These are phyloP conservation scores for Neolamprologus sp. DNA, from an alignment of 2,113 vertebrate species.

Conservation along the genomic window DNA sequence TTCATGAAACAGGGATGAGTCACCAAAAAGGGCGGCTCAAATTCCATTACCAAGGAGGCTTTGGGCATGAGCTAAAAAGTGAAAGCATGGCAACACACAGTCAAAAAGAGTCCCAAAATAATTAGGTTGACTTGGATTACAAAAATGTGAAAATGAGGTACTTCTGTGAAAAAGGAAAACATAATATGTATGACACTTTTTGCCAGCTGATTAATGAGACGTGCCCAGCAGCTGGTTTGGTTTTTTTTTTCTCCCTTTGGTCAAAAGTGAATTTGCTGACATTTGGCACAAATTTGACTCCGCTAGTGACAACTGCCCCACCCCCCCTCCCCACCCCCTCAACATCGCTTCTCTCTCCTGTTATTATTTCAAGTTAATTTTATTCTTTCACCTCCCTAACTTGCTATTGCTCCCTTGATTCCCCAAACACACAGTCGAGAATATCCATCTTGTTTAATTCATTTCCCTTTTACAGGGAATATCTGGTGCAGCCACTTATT, in stretches of 20 bases:
- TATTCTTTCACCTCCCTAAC: background rate
- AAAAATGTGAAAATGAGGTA: constrained; percentile 11
- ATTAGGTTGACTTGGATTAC: constrained; percentile 29
- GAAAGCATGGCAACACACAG: constrained; percentile 15
- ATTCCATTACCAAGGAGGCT: constrained; percentile 39
- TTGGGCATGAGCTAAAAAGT: constrained; percentile 29
- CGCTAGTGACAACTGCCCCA: background rate
- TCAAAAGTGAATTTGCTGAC: background rate
- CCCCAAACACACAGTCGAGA: background rate
- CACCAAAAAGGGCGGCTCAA: constrained; percentile 32
- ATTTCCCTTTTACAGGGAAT: constrained; percentile 1
- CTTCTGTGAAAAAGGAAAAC: background rate
- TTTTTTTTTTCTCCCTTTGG: background rate
- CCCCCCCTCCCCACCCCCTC: accelerated
- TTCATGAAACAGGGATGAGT: constrained; percentile 47
- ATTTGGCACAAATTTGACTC: constrained; percentile 9
- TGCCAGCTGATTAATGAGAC: constrained; percentile 17
- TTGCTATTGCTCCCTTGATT: background rate
- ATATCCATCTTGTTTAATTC: background rate
- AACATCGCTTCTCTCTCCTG: background rate
- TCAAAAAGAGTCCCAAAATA: constrained; percentile 18
- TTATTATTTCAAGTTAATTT: constrained; percentile 3
- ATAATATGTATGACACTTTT: background rate
- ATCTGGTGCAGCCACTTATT: background rate
- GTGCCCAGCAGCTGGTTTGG: background rate